phyloP scores from a whole-genome alignment of 2,113 vertebrate species.

The Channa argus region DNA sequence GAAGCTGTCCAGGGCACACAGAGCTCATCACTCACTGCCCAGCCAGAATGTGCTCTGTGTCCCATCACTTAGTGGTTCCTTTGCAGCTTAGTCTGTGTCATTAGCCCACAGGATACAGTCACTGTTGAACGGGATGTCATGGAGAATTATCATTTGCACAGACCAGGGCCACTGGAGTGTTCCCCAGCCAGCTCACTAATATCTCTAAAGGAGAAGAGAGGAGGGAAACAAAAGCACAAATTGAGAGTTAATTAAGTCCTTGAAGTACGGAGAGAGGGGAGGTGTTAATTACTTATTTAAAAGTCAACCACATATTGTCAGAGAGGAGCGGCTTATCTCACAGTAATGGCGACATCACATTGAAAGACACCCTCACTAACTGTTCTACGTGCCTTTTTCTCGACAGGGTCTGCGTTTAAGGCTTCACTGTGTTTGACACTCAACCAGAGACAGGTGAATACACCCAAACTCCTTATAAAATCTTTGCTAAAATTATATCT shows the following conservation, averaged over 20 bases:
- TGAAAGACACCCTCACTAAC: constrained; percentile 12
- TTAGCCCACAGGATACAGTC: constrained; percentile 73
- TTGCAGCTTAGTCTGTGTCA: constrained; percentile 63
- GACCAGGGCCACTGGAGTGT: constrained; percentile 57
- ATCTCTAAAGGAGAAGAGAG: constrained; percentile 33
- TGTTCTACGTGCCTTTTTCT: constrained; percentile 24
- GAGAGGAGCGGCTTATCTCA: constrained; percentile 22
- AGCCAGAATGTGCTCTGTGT: constrained; percentile 45
- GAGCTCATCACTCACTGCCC: constrained; percentile 42
- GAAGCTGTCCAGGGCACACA: constrained; percentile 6
- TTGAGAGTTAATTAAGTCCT: constrained; percentile 64
- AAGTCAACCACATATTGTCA: constrained; percentile 38
- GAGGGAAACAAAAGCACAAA: constrained; percentile 44
- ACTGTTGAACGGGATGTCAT: constrained; percentile 59
- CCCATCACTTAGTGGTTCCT: constrained; percentile 63
- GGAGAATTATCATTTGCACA: constrained; percentile 71
- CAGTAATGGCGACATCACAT: neutral
- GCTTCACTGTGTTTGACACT: constrained; percentile 66
- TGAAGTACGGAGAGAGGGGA: constrained; percentile 33
- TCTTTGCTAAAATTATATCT: neutral
- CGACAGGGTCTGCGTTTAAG: constrained; percentile 62
- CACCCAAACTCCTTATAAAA: neutral
- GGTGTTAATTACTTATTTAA: constrained; percentile 61
- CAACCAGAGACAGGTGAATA: constrained; percentile 74
- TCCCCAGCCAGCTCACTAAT: constrained; percentile 38